Percentiles rank a stretch among this genome's conserved stretches.
These are phyloP conservation scores for Oreotrochilus melanogaster DNA, from an alignment of 2,113 vertebrate genomes.

Conservation along the genomic window DNA sequence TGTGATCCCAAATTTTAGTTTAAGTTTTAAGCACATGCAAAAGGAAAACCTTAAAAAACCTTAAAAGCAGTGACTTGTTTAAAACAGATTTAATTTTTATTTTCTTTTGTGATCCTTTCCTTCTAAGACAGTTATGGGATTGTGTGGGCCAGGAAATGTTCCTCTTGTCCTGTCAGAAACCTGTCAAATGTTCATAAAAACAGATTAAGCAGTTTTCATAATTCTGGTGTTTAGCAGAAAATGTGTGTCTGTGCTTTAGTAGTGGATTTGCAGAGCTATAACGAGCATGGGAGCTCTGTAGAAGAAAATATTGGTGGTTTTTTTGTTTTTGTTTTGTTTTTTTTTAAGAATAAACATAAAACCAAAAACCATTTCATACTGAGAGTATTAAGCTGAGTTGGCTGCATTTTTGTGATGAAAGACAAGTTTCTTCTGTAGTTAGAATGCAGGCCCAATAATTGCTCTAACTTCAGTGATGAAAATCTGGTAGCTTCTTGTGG, in stretches of 20 bases:
- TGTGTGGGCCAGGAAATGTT: neutral
- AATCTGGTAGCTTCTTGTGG: neutral
- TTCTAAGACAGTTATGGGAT: neutral
- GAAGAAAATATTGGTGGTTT: neutral
- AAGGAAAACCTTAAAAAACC: neutral
- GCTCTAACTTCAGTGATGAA: neutral
- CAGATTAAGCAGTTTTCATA: neutral
- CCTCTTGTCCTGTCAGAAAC: neutral
- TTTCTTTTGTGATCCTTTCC: neutral
- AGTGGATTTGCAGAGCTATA: neutral
- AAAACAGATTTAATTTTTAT: neutral
- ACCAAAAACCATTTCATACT: neutral
- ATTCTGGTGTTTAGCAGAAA: neutral
- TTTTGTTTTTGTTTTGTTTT: too few relatives aligned
- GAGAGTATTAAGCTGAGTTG: neutral
- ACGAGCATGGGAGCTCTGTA: neutral
- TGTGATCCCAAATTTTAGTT: neutral
- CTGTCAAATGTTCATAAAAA: conserved; percentile 2
- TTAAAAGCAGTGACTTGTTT: neutral
- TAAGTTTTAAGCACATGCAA: neutral
- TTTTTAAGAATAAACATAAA: neutral
- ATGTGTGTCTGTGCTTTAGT: neutral
- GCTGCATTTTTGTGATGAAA: neutral
- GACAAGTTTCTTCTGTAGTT: neutral
- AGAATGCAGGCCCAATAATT: neutral